Conservation (phyloP, 1,140 invertebrate genomes). For the Drosophila mauritiana region DNA sequence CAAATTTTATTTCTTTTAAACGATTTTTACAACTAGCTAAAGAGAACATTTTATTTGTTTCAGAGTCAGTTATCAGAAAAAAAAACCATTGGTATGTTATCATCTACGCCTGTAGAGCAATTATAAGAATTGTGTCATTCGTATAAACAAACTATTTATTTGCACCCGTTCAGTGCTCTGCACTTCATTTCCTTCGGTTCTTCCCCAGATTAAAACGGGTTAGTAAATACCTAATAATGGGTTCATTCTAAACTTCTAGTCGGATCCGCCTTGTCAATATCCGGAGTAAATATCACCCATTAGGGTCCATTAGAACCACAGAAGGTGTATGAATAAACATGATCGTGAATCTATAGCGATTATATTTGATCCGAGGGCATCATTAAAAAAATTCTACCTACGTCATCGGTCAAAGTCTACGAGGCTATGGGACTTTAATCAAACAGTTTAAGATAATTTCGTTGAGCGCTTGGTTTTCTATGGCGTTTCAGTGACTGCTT, state of each 20-base stretch:
- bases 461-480: constrained; percentile 13
- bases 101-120: not conserved
- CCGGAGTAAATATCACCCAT: constrained; percentile 44
- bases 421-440: constrained; percentile 4
- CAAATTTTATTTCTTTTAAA: constrained; percentile 41
- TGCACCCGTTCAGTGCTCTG: constrained; percentile 1
- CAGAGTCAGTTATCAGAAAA: not conserved
- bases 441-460: constrained; percentile 15
- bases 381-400: constrained; percentile 16
- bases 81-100: not conserved
- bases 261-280: constrained; percentile 19
- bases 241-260: constrained; percentile 18
- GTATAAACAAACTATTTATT: not conserved
- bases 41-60: not conserved
- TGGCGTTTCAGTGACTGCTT: constrained; percentile 19
- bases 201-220: constrained; percentile 15
- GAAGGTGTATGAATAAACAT: constrained; percentile 28
- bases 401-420: constrained; percentile 44
- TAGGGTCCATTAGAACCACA: constrained; percentile 23
- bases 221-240: constrained; percentile 21
- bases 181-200: constrained; percentile 20
- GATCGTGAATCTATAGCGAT: constrained; percentile 3
- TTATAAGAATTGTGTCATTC: not conserved
- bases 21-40: constrained; percentile 16
- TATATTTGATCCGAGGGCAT: constrained; percentile 14